A percentile compares a stretch with the other conserved stretches of the same genome.
Evolutionary conservation across 2,797 vertebrate genomes (phyloP).

Genomic region (Protonibea diacanthus): DNA sequence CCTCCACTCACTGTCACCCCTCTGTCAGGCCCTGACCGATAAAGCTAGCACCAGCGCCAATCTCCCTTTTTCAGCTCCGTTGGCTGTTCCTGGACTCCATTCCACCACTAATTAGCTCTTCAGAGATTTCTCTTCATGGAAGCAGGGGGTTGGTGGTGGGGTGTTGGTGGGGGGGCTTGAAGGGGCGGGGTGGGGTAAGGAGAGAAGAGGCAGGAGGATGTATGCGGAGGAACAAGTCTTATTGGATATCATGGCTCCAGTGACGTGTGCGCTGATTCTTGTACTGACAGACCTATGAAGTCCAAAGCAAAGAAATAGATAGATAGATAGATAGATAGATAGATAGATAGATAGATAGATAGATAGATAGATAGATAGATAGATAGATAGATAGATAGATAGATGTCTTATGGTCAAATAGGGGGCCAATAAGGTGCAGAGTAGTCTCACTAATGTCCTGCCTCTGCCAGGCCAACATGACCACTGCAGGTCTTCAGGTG

Average conservation of each 20-base stretch:
- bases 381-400: constrained; percentile 43
- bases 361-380: constrained; percentile 47
- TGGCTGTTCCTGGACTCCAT: constrained; percentile 94
- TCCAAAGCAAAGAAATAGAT: constrained; percentile 29
- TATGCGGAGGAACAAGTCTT: constrained; percentile 49
- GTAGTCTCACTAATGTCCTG: constrained; percentile 65
- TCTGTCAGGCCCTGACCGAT: constrained; percentile 94
- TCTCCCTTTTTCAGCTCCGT: constrained; percentile 93
- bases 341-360: constrained; percentile 38
- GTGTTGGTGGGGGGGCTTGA: constrained; percentile 82
- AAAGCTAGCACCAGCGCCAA: constrained; percentile 83
- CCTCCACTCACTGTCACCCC: constrained; percentile 92
- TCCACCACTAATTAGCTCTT: constrained; percentile 99
- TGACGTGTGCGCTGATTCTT: constrained; percentile 56
- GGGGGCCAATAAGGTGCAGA: constrained; percentile 28
- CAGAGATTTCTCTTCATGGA: constrained; percentile 98
- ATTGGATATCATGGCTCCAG: constrained; percentile 61
- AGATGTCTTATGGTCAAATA: constrained; percentile 46
- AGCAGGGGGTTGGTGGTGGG: constrained; percentile 70
- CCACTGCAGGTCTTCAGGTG: constrained; percentile 76
- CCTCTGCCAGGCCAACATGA: constrained; percentile 61
- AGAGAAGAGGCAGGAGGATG: constrained; percentile 61
- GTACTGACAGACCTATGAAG: constrained; percentile 27
- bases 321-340: constrained; percentile 42
- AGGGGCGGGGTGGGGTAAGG: constrained; percentile 69